phyloP scores from a whole-genome alignment of 2,113 vertebrate genomes.

The Prionailurus viverrinus region DNA sequence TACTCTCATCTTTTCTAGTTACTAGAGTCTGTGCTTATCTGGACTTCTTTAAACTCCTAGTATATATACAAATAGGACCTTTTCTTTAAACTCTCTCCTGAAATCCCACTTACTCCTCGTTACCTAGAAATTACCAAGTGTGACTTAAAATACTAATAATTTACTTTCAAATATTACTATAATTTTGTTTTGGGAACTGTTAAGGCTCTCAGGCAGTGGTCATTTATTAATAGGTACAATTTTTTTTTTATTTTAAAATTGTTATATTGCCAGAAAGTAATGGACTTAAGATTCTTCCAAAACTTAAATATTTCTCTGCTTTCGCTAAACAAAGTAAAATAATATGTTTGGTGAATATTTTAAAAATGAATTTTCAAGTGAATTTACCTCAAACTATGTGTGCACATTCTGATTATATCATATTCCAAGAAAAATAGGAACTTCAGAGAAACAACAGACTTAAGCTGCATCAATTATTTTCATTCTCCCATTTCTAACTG shows the following conservation, averaged over 20 bases:
- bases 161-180: slow-evolving; percentile 51
- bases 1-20: not conserved
- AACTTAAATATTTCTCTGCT: slow-evolving; percentile 42
- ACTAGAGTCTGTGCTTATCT: not conserved
- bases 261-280: slow-evolving; percentile 23
- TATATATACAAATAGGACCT: not conserved
- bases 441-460: slow-evolving; percentile 40
- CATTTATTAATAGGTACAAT: not conserved
- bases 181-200: slow-evolving; percentile 2
- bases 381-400: slow-evolving; percentile 37
- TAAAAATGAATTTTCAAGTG: slow-evolving; percentile 40
- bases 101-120: not conserved
- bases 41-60: not conserved
- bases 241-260: slow-evolving; percentile 45
- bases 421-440: not conserved
- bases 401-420: slow-evolving; percentile 60
- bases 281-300: slow-evolving; percentile 21
- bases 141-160: slow-evolving; percentile 3
- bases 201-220: not conserved
- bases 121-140: slow-evolving; percentile 22
- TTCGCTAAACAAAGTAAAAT: slow-evolving; percentile 53
- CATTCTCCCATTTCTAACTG: slow-evolving; percentile 82
- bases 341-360: slow-evolving; percentile 23
- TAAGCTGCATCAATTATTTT: slow-evolving; percentile 12
- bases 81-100: slow-evolving; percentile 41